Evolutionary conservation across 2,113 vertebrate species (phyloP), one percentile per base, ranked within the genome.

Genomic region (Ivindomyrus marchei): DNA sequence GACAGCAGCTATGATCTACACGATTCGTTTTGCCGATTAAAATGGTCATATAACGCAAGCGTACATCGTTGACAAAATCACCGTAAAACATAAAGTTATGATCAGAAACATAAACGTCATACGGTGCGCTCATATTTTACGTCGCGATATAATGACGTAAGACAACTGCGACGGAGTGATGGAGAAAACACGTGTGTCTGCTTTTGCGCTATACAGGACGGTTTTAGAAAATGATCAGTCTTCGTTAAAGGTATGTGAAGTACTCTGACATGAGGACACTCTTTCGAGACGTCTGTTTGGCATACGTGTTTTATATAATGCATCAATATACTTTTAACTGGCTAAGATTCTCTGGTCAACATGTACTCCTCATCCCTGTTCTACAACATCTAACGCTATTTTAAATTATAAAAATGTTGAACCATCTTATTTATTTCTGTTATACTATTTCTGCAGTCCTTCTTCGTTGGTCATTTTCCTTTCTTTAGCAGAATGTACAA

Each of bases 121-220:
- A 88, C n/a, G 9, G 2, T n/a, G 24, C 39, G 24, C n/a, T 66
- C 58, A n/a, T 15, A 52, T 10, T 50, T 7, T n/a, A 53, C 0
- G 92, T 92, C 93, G 91, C 94, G 17, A 39, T 3, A 19, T 92
- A 92, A 93, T 93, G 92, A 93, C 92, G 27, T 74, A 74, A 46
- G 0, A 39, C 66, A 56, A 0, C 0, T 0, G 0, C 0, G 13
- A 27, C 36, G n/a, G 77, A n/a, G 92, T 93, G 90, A 96, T 96
- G 96, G 95, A 95, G 90, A 91, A 90, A 47, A 93, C 93, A 95
- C 94, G 92, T 92, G 94, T 95, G 95, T 96, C 96, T 0, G 96
- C 96, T 0, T 95, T 96, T 91, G 92, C 92, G 24, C 84, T 95
- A 49, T 96, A 96, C 92, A 91, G 95, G 46, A 91, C 91, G 2